phyloP scores from a whole-genome alignment of 1,140 invertebrate genomes.

The Portunus trituberculatus region DNA sequence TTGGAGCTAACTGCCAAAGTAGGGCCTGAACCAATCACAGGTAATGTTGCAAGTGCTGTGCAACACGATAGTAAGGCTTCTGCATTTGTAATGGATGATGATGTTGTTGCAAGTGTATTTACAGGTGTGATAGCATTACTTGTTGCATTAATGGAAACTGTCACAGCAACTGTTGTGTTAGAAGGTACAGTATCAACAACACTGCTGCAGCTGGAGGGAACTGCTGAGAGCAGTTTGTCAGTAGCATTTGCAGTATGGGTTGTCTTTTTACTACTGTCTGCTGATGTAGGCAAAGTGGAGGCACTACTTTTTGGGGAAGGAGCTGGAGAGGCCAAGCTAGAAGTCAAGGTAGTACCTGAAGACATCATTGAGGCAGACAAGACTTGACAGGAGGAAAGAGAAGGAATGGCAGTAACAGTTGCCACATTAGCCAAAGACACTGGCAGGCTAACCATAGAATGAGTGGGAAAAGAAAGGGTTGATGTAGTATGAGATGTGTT shows the following conservation, averaged over 20 bases:
- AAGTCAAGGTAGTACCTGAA: background rate
- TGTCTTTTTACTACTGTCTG: conserved; percentile 45
- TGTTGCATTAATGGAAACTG: background rate
- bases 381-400: conserved; percentile 33
- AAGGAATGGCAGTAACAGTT: conserved; percentile 27
- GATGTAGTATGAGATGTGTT: background rate
- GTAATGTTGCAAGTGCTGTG: conserved; percentile 41
- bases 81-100: conserved; percentile 36
- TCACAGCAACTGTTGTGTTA: conserved; percentile 28
- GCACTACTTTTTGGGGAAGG: conserved; percentile 27
- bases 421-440: conserved; percentile 43
- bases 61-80: background rate
- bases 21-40: conserved; percentile 30
- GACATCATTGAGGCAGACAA: background rate
- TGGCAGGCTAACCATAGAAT: background rate
- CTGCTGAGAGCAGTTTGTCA: background rate
- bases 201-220: conserved; percentile 26
- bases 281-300: conserved; percentile 23
- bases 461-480: background rate
- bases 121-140: conserved; percentile 28
- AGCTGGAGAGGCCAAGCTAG: background rate
- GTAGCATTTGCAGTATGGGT: conserved; percentile 7
- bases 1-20: conserved; percentile 17
- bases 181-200: background rate
- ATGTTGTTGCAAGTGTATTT: conserved; percentile 25